Evolutionary conservation across 2,888 invertebrate genomes (phyloP), one percentile per base, ranked within the genome.

Genomic region (Plemyria rubiginata): DNA sequence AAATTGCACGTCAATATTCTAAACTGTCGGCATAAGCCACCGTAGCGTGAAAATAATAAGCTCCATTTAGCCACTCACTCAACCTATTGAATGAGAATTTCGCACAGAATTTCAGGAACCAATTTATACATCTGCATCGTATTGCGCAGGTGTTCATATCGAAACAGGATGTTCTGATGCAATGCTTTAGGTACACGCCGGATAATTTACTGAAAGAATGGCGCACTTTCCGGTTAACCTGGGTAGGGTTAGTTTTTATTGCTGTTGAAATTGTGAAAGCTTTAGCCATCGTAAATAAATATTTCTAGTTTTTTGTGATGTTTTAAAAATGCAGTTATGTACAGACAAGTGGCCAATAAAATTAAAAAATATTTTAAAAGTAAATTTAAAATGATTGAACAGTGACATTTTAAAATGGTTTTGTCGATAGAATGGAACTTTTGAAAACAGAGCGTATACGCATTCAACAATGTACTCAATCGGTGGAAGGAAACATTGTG

Each of bases 121-220:
- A 38, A 38, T 50, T 49, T 32, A 57, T 50, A 43, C 32, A 55
- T 60, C 48, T 54, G 50, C 51, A 45, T 50, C 15, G 0, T 29
- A 36, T 49, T 16, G 28, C 51, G 52, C 63, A 64, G 64, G 56
- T 64, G 55, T 52, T 52, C 28, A 29, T 38, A 32, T 46, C 13
- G 50, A 41, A 59, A 51, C 60, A 58, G 66, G 65, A 67, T 50
- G 54, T 13, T 28, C 40, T 45, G 58, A 60, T 63, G 67, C 54
- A 54, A 54, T 41, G 51, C 52, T 29, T 29, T 45, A 45, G 28
- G 32, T 50, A 15, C 56, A 57, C 32, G 54, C 66, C 61, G 65
- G 65, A 66, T 66, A 55, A 66, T 64, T 65, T 64, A 52, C 38
- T 29, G 56, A 66, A 70, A 65, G 55, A 62, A 66, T 66, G 41